Evolutionary conservation across 2,888 invertebrate species (phyloP).

Genomic region (Helicoverpa assulta): DNA sequence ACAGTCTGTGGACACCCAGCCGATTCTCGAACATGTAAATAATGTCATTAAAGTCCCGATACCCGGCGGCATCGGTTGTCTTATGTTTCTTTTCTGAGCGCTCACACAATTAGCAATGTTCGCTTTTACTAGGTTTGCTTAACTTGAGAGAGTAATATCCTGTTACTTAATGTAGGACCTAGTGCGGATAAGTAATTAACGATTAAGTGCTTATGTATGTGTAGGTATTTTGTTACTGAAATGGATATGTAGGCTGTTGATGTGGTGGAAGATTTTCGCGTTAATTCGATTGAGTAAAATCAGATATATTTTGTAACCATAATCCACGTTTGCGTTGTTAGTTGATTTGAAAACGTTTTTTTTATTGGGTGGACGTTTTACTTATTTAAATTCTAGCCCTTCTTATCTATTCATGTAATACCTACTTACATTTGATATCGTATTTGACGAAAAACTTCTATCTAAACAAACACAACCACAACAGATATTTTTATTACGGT

Average conservation of each 20-base stretch:
- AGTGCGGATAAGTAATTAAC: neutral
- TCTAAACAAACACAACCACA: too few species aligned
- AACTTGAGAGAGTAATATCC: neutral
- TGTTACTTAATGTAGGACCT: neutral
- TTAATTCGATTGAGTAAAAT: neutral
- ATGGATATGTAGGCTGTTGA: neutral
- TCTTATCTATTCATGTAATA: neutral
- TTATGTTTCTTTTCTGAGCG: slow-evolving; percentile 15
- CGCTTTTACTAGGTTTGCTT: slow-evolving; percentile 6
- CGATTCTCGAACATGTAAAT: slow-evolving; percentile 5
- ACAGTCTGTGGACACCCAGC: slow-evolving; percentile 1
- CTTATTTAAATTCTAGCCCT: neutral
- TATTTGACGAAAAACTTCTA: too few species aligned
- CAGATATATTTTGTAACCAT: too few species aligned
- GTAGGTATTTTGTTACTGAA: neutral
- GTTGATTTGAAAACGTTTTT: too few species aligned
- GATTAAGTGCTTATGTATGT: neutral
- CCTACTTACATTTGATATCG: too few species aligned
- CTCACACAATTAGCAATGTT: slow-evolving; percentile 14
- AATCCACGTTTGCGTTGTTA: too few species aligned
- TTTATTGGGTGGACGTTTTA: too few species aligned
- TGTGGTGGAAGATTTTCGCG: neutral
- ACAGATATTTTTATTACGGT: too few species aligned
- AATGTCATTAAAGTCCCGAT: slow-evolving; percentile 16
- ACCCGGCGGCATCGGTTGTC: neutral